Percentiles rank a stretch among this genome's conserved stretches.
phyloP scores from a whole-genome alignment of 2,113 vertebrate species.

The Cephalopterus ornatus region DNA sequence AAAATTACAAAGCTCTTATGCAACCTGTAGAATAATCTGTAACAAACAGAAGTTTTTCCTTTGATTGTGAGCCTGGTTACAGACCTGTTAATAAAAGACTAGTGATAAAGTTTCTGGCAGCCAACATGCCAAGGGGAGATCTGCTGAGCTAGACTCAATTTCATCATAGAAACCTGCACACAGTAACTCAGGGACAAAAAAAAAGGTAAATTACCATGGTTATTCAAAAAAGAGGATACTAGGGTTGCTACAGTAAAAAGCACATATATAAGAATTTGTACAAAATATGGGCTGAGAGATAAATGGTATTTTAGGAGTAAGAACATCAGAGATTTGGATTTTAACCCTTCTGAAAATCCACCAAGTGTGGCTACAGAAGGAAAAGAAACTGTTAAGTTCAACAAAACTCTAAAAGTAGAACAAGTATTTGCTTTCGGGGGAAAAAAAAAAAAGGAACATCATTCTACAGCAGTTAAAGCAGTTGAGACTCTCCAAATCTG shows the following conservation, averaged over 20 bases:
- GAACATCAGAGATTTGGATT: background rate
- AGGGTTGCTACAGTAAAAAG: background rate
- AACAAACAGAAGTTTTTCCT: background rate
- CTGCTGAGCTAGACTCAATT: background rate
- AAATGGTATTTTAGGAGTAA: background rate
- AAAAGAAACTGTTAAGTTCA: background rate
- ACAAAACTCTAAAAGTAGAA: background rate
- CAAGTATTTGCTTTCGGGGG: background rate
- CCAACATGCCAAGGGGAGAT: background rate
- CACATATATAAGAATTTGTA: background rate
- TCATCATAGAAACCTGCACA: background rate
- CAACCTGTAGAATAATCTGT: background rate
- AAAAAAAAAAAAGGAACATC: background rate
- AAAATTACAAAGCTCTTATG: conserved; percentile 11
- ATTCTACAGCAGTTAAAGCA: background rate
- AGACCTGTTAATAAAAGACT: conserved; percentile 3
- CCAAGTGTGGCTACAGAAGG: background rate
- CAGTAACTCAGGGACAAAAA: background rate
- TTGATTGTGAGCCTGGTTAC: background rate
- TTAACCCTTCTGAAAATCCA: background rate
- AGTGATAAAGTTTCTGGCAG: background rate
- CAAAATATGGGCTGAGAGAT: background rate
- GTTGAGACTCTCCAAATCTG: background rate
- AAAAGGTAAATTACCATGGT: background rate
- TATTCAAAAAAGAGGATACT: background rate